phyloP scores from a whole-genome alignment of 1,140 invertebrate species.

The Dendroctonus ponderosae region DNA sequence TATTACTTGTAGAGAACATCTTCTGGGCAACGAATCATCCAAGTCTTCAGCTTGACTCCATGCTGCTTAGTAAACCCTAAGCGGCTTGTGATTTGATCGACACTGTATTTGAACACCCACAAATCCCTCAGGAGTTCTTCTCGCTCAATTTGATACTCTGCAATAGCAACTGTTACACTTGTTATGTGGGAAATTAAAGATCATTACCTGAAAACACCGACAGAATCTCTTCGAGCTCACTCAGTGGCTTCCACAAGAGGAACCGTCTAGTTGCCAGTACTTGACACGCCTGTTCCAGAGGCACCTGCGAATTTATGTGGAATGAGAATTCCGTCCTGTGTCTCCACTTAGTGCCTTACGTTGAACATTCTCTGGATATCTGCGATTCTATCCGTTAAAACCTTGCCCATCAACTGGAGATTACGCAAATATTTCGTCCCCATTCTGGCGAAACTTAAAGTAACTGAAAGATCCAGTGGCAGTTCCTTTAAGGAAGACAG shows the following conservation, averaged over 20 bases:
- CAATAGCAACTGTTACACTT: constrained; percentile 28
- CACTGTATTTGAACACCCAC: constrained; percentile 55
- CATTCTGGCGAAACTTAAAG: constrained; percentile 32
- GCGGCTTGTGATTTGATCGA: constrained; percentile 47
- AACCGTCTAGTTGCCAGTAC: constrained; percentile 38
- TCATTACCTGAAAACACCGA: constrained; percentile 33
- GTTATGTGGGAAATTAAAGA: not conserved
- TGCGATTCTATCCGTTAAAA: constrained; percentile 25
- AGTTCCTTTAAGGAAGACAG: constrained; percentile 37
- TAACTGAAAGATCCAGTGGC: constrained; percentile 30
- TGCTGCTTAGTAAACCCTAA: constrained; percentile 49
- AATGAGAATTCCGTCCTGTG: constrained; percentile 3
- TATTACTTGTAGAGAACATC: constrained; percentile 51
- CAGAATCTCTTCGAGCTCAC: constrained; percentile 32
- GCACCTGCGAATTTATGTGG: constrained; percentile 26
- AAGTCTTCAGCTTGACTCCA: constrained; percentile 55
- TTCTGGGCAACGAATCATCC: constrained; percentile 56
- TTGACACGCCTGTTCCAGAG: constrained; percentile 27
- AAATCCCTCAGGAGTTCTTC: constrained; percentile 54
- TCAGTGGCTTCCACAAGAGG: constrained; percentile 29
- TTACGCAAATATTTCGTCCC: constrained; percentile 21
- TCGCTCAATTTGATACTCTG: constrained; percentile 50
- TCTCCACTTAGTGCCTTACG: not conserved
- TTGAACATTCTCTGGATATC: constrained; percentile 10
- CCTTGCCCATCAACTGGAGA: constrained; percentile 26